Evolutionary conservation across 2,797 vertebrate species (phyloP).

Genomic region (Furcifer pardalis): DNA sequence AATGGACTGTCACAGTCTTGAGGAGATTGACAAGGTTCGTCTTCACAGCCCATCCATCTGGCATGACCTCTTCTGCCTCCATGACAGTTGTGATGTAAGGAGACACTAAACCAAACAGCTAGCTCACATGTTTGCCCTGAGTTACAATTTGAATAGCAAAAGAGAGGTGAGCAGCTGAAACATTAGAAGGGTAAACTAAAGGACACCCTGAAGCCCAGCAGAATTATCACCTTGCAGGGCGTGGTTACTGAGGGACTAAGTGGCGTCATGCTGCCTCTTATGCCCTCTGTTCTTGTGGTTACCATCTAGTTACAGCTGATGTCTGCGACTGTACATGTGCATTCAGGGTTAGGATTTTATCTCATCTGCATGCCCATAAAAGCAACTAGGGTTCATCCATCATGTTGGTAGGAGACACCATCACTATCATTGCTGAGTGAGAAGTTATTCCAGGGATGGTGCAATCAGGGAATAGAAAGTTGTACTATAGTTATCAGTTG

Average conservation of each 20-base stretch:
- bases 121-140: constrained; percentile 9
- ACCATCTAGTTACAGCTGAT: constrained; percentile 8
- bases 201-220: constrained; percentile 24
- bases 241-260: constrained; percentile 24
- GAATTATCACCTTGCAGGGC: constrained; percentile 37
- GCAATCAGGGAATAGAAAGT: constrained; percentile 8
- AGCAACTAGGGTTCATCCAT: constrained; percentile 21
- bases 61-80: no score
- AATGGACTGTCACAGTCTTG: no score
- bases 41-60: no score
- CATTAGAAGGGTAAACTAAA: constrained; percentile 35
- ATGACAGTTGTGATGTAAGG: no score
- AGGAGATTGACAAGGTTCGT: no score
- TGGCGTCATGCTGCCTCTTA: constrained; percentile 1
- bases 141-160: constrained; percentile 15
- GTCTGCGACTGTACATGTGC: not conserved
- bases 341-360: not conserved
- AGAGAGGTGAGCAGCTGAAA: constrained; percentile 35
- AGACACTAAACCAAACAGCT: not conserved
- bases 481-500: not conserved
- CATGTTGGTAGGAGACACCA: constrained; percentile 12
- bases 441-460: constrained; percentile 30
- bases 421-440: constrained; percentile 24
- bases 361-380: constrained; percentile 29
- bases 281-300: not conserved